Percentiles rank a stretch among this genome's conserved stretches.
Conservation (phyloP, 2,888 invertebrate genomes). For the Cyclophora punctaria region DNA sequence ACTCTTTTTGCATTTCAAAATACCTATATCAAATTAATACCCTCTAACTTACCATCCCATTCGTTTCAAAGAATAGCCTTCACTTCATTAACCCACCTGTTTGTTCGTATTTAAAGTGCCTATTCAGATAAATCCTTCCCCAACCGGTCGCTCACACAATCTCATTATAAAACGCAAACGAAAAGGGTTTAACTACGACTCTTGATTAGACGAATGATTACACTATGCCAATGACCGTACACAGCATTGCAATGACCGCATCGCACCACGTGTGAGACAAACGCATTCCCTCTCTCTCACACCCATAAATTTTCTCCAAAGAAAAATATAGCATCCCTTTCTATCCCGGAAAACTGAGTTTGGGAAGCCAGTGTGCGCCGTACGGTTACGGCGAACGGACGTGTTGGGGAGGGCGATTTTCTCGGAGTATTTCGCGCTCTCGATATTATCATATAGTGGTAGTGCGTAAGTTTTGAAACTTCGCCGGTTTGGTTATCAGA, state of each 20-base stretch:
- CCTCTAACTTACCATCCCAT: no score
- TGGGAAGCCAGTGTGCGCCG: conserved; percentile 56
- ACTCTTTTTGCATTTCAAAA: no score
- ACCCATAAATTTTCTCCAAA: conserved; percentile 30
- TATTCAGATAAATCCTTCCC: conserved; percentile 2
- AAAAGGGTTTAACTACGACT: conserved; percentile 21
- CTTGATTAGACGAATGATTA: conserved; percentile 42
- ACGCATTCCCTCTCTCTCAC: conserved; percentile 40
- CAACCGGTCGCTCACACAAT: conserved; percentile 8
- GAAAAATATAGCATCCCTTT: conserved; percentile 32
- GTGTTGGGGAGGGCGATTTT: conserved; percentile 28
- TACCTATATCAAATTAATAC: no score
- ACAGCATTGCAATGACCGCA: conserved; percentile 64
- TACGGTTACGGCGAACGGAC: conserved; percentile 39
- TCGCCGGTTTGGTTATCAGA: conserved; percentile 4
- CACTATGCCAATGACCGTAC: conserved; percentile 68
- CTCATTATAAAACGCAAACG: conserved; percentile 18
- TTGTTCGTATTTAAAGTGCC: no score
- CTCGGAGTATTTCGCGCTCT: conserved; percentile 24
- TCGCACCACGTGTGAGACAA: conserved; percentile 59
- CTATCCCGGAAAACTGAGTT: conserved; percentile 56
- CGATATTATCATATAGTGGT: conserved; percentile 25
- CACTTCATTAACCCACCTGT: no score
- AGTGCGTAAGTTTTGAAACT: conserved; percentile 34
- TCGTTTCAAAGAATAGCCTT: no score